Evolutionary conservation across 2,797 vertebrate genomes (phyloP).

Genomic region (Silurus aristotelis): DNA sequence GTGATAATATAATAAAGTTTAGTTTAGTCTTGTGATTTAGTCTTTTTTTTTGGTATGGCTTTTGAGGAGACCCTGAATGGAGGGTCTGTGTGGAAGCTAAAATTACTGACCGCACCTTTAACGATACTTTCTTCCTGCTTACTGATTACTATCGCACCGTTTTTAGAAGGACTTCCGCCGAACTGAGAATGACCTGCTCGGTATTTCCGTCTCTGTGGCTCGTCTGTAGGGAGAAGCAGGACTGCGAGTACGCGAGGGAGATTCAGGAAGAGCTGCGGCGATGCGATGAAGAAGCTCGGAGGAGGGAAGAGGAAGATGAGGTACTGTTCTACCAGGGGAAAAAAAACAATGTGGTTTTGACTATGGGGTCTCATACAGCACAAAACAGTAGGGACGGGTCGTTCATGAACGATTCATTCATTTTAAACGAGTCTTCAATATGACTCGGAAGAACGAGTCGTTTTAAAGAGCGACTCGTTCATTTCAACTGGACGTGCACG

Average conservation of each 20-base stretch:
- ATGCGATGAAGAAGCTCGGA: constrained; percentile 65
- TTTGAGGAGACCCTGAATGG: background rate
- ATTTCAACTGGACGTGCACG: no score
- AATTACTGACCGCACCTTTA: constrained; percentile 2
- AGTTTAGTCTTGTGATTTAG: background rate
- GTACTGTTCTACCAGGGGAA: constrained; percentile 51
- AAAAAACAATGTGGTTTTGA: background rate
- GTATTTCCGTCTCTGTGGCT: constrained; percentile 12
- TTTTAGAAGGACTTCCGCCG: background rate
- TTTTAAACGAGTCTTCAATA: no score
- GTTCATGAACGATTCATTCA: no score
- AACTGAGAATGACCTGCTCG: constrained; percentile 10
- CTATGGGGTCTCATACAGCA: background rate
- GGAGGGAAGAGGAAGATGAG: constrained; percentile 74
- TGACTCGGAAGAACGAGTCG: no score
- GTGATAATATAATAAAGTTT: background rate
- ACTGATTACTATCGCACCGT: background rate
- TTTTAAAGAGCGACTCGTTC: no score
- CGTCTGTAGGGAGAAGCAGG: constrained; percentile 70
- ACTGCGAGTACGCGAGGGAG: constrained; percentile 71
- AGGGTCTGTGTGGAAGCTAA: background rate
- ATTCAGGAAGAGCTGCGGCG: constrained; percentile 76
- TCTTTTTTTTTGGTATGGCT: background rate
- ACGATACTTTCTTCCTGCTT: background rate
- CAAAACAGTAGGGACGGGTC: no score